Conservation (phyloP, 1,140 invertebrate genomes). For the Euborellia annulipes region DNA sequence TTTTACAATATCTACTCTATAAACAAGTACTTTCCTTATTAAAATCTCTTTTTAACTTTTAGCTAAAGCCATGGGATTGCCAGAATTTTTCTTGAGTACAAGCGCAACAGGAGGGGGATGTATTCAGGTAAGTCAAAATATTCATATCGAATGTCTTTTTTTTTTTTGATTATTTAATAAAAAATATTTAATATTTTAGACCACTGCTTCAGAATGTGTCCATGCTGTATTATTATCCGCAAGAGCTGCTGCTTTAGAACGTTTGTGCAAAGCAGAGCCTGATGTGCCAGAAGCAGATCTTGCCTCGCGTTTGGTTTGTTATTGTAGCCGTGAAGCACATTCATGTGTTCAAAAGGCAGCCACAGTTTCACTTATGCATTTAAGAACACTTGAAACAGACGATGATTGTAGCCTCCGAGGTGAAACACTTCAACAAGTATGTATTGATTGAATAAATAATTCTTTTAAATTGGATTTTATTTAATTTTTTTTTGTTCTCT, state of each 20-base stretch:
- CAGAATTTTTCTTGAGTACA: constrained; percentile 33
- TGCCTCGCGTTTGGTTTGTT: constrained; percentile 72
- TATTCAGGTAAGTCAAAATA: constrained; percentile 33
- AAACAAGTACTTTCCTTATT: too few species aligned
- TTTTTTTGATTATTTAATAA: not conserved
- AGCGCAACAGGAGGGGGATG: constrained; percentile 56
- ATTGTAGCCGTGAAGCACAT: constrained; percentile 67
- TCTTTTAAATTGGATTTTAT: too few species aligned
- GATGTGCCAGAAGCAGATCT: constrained; percentile 54
- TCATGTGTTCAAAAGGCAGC: constrained; percentile 90
- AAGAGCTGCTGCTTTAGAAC: constrained; percentile 51
- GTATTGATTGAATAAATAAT: too few species aligned
- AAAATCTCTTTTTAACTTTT: constrained; percentile 20
- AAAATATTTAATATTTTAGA: constrained; percentile 23
- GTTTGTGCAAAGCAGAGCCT: constrained; percentile 38
- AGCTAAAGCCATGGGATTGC: constrained; percentile 38
- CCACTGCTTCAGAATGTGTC: constrained; percentile 78
- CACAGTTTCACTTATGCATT: constrained; percentile 77
- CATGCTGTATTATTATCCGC: constrained; percentile 69
- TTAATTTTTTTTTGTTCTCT: not conserved
- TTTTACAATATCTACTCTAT: too few species aligned
- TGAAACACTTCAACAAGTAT: constrained; percentile 38
- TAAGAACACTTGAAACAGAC: constrained; percentile 76
- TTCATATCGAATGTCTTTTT: too few species aligned
- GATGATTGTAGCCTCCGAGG: constrained; percentile 64